Percentiles rank a stretch among this genome's conserved stretches.
These are phyloP conservation scores for Porites australiensis DNA, from an alignment of 64 coral and sea anemone genomes.

Conservation along the genomic window DNA sequence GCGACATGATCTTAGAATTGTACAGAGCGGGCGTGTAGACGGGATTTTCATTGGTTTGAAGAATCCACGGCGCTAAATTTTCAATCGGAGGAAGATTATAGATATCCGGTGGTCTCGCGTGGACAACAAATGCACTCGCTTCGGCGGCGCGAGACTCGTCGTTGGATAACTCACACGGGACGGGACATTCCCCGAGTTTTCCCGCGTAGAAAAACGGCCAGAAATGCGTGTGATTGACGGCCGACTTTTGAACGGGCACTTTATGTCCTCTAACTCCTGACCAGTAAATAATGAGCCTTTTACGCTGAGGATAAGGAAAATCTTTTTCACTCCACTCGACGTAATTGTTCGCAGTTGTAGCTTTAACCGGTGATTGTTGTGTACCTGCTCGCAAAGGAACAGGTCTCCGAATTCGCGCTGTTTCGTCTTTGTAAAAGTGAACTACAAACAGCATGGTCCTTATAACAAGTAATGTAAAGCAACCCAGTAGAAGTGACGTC, in stretches of 20 bases:
- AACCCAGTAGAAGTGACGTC: slow-evolving; percentile 36
- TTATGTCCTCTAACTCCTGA: slow-evolving; percentile 80
- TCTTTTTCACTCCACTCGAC: slow-evolving; percentile 63
- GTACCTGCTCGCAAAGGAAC: slow-evolving; percentile 1
- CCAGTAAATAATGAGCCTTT: slow-evolving; percentile 95
- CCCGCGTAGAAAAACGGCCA: slow-evolving; percentile 99
- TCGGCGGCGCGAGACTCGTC: slow-evolving; percentile 74
- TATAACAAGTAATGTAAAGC: slow-evolving; percentile 50
- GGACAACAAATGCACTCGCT: slow-evolving; percentile 93
- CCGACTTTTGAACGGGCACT: slow-evolving; percentile 82
- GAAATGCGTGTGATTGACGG: slow-evolving; percentile 80
- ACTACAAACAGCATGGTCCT: slow-evolving; percentile 73
- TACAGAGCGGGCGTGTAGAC: slow-evolving; percentile 84
- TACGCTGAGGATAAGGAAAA: slow-evolving; percentile 66
- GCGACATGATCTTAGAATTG: slow-evolving; percentile 80
- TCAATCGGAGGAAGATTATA: slow-evolving; percentile 83
- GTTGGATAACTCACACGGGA: slow-evolving; percentile 85
- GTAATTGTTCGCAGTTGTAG: neutral
- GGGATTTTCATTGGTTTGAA: slow-evolving; percentile 97
- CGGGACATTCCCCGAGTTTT: slow-evolving; percentile 84
- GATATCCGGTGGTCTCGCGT: slow-evolving; percentile 86
- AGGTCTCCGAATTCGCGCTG: slow-evolving; percentile 7
- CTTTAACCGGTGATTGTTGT: slow-evolving; percentile 19
- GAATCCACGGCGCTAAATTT: slow-evolving; percentile 92
- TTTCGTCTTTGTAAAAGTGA: slow-evolving; percentile 67